phyloP scores from a whole-genome alignment of 2,797 vertebrate genomes.

The Neosalanx taihuensis region DNA sequence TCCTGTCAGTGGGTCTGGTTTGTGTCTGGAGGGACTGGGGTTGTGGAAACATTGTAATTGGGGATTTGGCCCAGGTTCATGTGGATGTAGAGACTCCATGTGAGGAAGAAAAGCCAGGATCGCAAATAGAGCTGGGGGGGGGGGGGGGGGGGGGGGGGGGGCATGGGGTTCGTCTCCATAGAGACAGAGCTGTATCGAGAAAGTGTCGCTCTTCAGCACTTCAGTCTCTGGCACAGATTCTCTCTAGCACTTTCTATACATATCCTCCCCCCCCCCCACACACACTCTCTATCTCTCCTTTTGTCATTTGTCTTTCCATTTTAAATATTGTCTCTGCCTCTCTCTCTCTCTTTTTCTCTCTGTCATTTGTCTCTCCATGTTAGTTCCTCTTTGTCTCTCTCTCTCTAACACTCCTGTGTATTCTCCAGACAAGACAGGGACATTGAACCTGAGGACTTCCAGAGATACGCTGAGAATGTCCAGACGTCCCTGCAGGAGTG shows the following conservation, averaged over 20 bases:
- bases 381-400: not conserved
- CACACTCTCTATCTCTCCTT: not conserved
- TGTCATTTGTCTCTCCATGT: not conserved
- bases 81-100: not conserved
- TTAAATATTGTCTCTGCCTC: no score
- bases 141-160: not conserved
- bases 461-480: conserved; percentile 86
- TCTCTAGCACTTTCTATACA: not conserved
- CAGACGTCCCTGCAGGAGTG: conserved; percentile 88
- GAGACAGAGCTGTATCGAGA: conserved; percentile 12
- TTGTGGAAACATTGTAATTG: conserved; percentile 4
- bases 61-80: conserved; percentile 14
- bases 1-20: conserved; percentile 12
- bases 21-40: not conserved
- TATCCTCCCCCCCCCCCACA: not conserved
- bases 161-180: conserved; percentile 18
- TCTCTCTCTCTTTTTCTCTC: not conserved
- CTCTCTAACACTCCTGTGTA: not conserved
- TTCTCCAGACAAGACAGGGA: conserved; percentile 83
- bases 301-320: no score
- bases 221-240: not conserved
- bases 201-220: not conserved
- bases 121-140: not conserved
- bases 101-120: no score
- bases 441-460: conserved; percentile 95